Conservation (phyloP, 2,113 vertebrate genomes). For the Psophia crepitans region DNA sequence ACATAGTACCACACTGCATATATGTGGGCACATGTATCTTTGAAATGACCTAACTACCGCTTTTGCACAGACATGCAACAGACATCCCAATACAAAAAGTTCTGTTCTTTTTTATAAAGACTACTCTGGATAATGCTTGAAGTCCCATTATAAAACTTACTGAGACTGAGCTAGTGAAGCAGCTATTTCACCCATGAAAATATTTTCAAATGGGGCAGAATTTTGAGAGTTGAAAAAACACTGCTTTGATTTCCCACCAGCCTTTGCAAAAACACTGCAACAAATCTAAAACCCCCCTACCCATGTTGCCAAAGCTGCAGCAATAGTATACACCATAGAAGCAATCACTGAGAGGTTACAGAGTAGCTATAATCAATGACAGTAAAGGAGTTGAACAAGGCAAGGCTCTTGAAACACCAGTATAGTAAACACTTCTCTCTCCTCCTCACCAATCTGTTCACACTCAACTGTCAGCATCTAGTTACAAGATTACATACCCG, state of each 20-base stretch:
- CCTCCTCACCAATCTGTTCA: neutral
- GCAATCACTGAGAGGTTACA: neutral
- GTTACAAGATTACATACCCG: neutral
- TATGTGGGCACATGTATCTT: neutral
- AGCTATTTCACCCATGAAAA: neutral
- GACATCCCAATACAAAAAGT: neutral
- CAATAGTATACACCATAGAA: accelerated
- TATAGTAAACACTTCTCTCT: neutral
- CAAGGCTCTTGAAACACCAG: neutral
- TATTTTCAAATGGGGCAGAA: neutral
- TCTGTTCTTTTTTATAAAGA: neutral
- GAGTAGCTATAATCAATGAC: neutral
- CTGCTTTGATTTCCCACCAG: neutral
- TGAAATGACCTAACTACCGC: neutral
- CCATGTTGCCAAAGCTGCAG: neutral
- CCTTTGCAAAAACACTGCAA: neutral
- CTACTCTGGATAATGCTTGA: neutral
- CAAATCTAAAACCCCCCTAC: neutral
- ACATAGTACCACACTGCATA: neutral
- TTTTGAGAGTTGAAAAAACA: neutral
- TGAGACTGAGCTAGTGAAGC: neutral
- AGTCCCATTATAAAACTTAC: neutral
- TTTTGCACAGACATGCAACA: neutral
- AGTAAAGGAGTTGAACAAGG: neutral
- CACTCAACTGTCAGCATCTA: neutral